phyloP scores from a whole-genome alignment of 2,113 vertebrate genomes.

The Eclectus roratus region DNA sequence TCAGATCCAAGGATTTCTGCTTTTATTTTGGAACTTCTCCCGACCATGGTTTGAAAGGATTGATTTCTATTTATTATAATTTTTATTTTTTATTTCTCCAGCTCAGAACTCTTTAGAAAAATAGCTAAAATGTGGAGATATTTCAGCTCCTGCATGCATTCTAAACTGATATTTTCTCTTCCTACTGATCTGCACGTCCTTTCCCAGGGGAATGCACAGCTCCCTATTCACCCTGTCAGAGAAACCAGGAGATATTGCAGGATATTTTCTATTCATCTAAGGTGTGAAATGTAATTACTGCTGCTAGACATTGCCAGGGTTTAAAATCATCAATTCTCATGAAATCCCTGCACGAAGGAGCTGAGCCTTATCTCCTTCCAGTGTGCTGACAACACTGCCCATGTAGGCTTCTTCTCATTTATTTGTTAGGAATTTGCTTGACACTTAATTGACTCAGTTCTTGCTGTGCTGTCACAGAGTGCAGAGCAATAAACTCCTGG shows the following conservation, averaged over 20 bases:
- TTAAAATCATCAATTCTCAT: background rate
- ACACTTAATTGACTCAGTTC: background rate
- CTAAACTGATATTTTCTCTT: background rate
- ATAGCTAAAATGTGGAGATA: background rate
- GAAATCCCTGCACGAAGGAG: background rate
- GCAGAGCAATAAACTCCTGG: background rate
- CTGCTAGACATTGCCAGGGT: background rate
- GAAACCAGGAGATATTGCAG: accelerated
- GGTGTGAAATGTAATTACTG: background rate
- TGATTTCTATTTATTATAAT: background rate
- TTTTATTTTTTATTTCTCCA: accelerated
- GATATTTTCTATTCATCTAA: background rate
- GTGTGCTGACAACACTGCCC: background rate
- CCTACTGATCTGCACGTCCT: background rate
- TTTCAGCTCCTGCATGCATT: background rate
- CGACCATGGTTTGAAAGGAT: background rate
- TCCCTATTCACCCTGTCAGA: background rate
- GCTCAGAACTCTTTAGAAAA: background rate
- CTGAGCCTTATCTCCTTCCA: background rate
- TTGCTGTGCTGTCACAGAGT: background rate
- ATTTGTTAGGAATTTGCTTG: background rate
- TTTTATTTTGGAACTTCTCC: background rate
- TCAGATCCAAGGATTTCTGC: background rate
- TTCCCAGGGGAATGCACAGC: background rate
- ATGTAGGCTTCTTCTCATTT: accelerated